Percentiles rank a stretch among this genome's conserved stretches.
These are phyloP conservation scores for Hylia prasina DNA, from an alignment of 2,113 vertebrate species.

Conservation along the genomic window DNA sequence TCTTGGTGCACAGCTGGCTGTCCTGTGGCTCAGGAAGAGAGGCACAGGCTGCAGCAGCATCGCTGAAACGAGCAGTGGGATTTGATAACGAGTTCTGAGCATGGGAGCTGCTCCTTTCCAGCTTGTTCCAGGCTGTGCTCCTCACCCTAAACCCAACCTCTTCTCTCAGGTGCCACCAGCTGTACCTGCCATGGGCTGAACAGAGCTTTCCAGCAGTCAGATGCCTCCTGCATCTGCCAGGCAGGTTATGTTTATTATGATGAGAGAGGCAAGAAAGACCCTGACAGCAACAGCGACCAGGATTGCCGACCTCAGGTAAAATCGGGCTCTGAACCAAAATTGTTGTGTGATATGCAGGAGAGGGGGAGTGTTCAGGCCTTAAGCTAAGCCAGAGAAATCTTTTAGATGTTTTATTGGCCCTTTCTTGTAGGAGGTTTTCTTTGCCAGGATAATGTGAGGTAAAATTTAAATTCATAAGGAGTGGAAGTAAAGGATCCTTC, in stretches of 20 bases:
- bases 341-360: neutral
- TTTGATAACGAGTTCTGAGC: neutral
- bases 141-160: neutral
- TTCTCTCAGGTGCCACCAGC: slow-evolving; percentile 74
- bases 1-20: neutral
- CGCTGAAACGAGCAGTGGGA: neutral
- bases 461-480: neutral
- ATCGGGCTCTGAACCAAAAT: neutral
- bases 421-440: neutral
- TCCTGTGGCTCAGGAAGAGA: neutral
- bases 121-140: rapidly evolving
- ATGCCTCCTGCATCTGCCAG: slow-evolving; percentile 87
- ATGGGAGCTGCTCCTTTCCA: neutral
- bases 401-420: neutral
- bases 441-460: neutral
- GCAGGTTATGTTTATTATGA: slow-evolving; percentile 84
- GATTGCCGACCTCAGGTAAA: slow-evolving; percentile 88
- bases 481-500: neutral
- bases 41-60: neutral
- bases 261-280: slow-evolving; percentile 75
- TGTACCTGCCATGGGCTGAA: slow-evolving; percentile 85
- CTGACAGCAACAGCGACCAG: slow-evolving; percentile 72
- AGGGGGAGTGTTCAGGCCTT: neutral
- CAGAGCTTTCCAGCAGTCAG: slow-evolving; percentile 88
- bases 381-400: neutral